Evolutionary conservation across 2,888 invertebrate genomes (phyloP), one percentile per base, ranked within the genome.

Genomic region (Corbicula japonica): DNA sequence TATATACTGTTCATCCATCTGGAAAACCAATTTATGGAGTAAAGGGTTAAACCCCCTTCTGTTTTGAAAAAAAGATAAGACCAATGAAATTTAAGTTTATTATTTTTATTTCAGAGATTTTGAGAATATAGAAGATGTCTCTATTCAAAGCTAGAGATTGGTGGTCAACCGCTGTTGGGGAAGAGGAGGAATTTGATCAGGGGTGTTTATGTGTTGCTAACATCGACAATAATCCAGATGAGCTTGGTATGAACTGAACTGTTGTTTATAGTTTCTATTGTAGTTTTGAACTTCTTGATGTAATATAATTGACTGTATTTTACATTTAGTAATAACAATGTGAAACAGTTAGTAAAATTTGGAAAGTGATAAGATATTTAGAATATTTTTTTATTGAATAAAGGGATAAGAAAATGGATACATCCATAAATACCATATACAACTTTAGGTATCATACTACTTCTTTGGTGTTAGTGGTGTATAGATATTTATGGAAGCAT

Each of bases 101-200:
- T 46, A 26, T 1, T 48, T 0, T 65, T 38, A 12, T 66, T 66
- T 30, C 28, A 54, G 66, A 41, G 28, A n/a, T 23, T 1, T 8
- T 28, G 6, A 26, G 23, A 26, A 41, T 35, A 23, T 32, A 32
- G 38, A 66, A 58, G 54, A 99, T 99, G 99, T 98, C 98, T 2
- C 94, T 99, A 88, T 99, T 99, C 92, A 98, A 97, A 95, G 95
- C 96, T 12, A 96, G 97, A 90, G 96, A 96, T 89, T 97, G 97
- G 96, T 99, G 98, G 98, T 95, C 96, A 23, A 96, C 96, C 18
- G 95, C 95, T 63, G 96, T 96, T 89, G 96, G 95, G 23, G 95
- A 94, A 61, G 94, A 95, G 50, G 96, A 96, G 92, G 94, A 94
- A 84, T 96, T 96, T 93, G 96, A 96, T 84, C 85, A 91, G 69